Evolutionary conservation across 2,888 invertebrate species (phyloP).

Genomic region (Drosophila kanekoi): DNA sequence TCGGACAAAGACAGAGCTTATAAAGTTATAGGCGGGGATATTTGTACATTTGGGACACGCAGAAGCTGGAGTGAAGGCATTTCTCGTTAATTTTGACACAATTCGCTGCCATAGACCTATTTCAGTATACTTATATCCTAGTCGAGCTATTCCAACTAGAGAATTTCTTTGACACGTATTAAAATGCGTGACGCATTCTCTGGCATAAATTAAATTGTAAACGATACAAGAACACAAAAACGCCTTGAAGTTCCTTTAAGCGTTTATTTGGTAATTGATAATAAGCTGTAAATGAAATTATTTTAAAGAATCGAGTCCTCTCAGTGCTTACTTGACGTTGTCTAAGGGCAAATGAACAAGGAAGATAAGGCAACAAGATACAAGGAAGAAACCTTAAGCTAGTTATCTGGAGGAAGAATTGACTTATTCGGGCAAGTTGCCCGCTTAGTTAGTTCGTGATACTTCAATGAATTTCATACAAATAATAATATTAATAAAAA

Average conservation of each 20-base stretch:
- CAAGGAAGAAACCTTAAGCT: background rate
- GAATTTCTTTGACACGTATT: background rate
- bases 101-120: background rate
- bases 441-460: too few relatives aligned
- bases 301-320: background rate
- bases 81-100: too few relatives aligned
- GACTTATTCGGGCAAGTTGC: too few relatives aligned
- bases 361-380: too few relatives aligned
- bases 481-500: too few relatives aligned
- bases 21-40: too few relatives aligned
- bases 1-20: too few relatives aligned
- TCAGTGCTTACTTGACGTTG: too few relatives aligned
- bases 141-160: background rate
- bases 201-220: constrained; percentile 11
- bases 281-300: background rate
- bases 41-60: too few relatives aligned
- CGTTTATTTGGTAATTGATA: background rate
- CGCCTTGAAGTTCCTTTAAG: background rate
- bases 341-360: too few relatives aligned
- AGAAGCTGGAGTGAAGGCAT: too few relatives aligned
- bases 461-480: too few relatives aligned
- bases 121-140: background rate
- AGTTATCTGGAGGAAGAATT: background rate
- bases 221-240: background rate
- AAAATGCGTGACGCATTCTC: constrained; percentile 9